Percentiles rank a stretch among this genome's conserved stretches.
These are phyloP conservation scores for Acrocephalus kingi DNA, from an alignment of 2,113 vertebrate species.

Conservation along the genomic window DNA sequence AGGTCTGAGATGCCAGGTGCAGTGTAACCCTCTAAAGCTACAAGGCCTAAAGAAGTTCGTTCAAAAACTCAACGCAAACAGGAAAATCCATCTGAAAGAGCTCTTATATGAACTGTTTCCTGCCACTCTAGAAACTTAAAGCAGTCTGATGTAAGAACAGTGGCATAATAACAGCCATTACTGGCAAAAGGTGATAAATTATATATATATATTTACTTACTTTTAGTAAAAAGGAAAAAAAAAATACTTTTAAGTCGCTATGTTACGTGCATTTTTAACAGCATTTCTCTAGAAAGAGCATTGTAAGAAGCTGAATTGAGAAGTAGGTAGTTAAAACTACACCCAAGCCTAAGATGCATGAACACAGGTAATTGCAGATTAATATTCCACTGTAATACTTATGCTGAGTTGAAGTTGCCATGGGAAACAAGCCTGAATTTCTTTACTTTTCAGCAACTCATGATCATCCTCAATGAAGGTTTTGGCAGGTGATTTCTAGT, in stretches of 20 bases:
- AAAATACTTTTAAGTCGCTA: not conserved
- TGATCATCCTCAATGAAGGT: not conserved
- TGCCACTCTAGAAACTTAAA: not conserved
- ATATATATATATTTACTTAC: not conserved
- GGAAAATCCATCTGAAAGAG: not conserved
- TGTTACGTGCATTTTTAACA: not conserved
- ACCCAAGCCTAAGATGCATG: slow-evolving; percentile 14
- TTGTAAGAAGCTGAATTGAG: not conserved
- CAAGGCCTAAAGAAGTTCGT: not conserved
- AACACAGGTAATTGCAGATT: slow-evolving; percentile 50
- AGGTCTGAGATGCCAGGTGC: not conserved
- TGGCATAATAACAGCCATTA: not conserved
- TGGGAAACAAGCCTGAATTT: slow-evolving; percentile 48
- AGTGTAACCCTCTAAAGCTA: not conserved
- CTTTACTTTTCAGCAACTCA: slow-evolving; percentile 47
- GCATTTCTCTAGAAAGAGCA: not conserved
- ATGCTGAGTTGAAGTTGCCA: slow-evolving; percentile 36
- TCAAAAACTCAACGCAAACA: not conserved
- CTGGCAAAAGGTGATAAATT: not conserved
- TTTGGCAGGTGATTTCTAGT: slow-evolving; percentile 46
- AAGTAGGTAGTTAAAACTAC: not conserved
- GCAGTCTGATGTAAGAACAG: not conserved
- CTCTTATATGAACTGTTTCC: not conserved
- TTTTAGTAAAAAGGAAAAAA: not conserved
- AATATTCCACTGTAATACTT: slow-evolving; percentile 40